Evolutionary conservation across 2,113 vertebrate genomes (phyloP).

Genomic region (Oryzias woworae): DNA sequence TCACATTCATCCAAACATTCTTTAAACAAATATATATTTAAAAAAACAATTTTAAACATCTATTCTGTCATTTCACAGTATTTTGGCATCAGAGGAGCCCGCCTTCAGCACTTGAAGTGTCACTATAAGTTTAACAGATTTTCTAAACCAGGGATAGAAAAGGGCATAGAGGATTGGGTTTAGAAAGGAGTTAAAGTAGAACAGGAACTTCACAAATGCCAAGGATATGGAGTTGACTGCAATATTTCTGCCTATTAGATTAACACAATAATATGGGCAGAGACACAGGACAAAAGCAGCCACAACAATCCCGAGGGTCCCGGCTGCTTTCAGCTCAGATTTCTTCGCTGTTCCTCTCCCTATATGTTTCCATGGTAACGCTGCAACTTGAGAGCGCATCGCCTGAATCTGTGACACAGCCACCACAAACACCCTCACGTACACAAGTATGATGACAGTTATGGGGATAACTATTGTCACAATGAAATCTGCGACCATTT

Average conservation of each 20-base stretch:
- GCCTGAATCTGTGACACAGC: conserved; percentile 28
- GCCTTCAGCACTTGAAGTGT: conserved; percentile 29
- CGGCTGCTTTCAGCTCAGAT: conserved; percentile 41
- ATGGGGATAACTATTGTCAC: conserved; percentile 8
- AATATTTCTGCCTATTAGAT: neutral
- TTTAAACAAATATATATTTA: too few species aligned
- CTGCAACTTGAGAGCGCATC: neutral
- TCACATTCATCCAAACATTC: too few species aligned
- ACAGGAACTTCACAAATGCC: neutral
- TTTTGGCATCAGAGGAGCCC: neutral
- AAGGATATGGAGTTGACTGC: neutral
- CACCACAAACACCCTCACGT: conserved; percentile 33
- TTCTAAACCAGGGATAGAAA: conserved; percentile 12
- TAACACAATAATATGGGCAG: conserved; percentile 19
- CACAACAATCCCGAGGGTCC: conserved; percentile 33
- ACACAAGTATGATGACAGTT: conserved; percentile 16
- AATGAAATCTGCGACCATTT: neutral
- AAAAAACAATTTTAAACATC: too few species aligned
- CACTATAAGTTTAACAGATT: conserved; percentile 15
- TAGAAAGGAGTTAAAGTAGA: conserved; percentile 35
- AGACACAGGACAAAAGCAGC: conserved; percentile 21
- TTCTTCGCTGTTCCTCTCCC: neutral
- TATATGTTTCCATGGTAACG: neutral
- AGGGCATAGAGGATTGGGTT: conserved; percentile 37
- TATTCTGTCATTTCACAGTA: conserved; percentile 10